Conservation (phyloP, 1,140 invertebrate genomes). For the Cyclargus thomasi region DNA sequence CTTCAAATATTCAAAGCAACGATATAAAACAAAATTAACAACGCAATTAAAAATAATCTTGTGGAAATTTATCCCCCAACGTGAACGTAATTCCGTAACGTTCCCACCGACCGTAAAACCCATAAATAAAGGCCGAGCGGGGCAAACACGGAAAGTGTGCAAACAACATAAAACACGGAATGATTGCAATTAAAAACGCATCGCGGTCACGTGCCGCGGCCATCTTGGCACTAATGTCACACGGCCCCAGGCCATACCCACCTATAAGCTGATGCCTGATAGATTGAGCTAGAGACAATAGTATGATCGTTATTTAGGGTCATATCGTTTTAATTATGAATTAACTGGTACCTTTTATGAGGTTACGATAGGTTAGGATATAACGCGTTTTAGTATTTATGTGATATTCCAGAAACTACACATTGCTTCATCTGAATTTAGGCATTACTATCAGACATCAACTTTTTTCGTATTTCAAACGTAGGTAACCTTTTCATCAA, state of each 20-base stretch:
- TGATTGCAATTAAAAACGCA: conserved; percentile 74
- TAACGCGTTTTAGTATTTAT: no score
- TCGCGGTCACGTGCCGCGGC: conserved; percentile 60
- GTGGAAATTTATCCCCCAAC: conserved; percentile 29
- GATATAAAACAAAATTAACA: conserved; percentile 13
- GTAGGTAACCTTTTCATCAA: background rate
- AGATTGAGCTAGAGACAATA: no score
- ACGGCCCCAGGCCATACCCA: background rate
- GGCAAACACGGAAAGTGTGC: conserved; percentile 60
- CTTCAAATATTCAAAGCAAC: no score
- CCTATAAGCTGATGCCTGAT: no score
- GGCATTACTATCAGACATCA: no score
- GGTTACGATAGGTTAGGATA: no score
- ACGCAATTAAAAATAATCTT: conserved; percentile 15
- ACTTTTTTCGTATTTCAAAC: no score
- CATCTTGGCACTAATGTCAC: conserved; percentile 48
- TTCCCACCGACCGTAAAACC: conserved; percentile 68
- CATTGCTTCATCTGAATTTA: no score
- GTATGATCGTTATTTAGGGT: no score
- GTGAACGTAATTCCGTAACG: conserved; percentile 46
- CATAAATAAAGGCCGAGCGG: conserved; percentile 62
- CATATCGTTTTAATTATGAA: no score
- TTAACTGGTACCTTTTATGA: no score
- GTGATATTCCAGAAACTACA: no score
- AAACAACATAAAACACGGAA: conserved; percentile 73